phyloP scores from a whole-genome alignment of 2,888 invertebrate species.

The Brachyopa scutellaris region DNA sequence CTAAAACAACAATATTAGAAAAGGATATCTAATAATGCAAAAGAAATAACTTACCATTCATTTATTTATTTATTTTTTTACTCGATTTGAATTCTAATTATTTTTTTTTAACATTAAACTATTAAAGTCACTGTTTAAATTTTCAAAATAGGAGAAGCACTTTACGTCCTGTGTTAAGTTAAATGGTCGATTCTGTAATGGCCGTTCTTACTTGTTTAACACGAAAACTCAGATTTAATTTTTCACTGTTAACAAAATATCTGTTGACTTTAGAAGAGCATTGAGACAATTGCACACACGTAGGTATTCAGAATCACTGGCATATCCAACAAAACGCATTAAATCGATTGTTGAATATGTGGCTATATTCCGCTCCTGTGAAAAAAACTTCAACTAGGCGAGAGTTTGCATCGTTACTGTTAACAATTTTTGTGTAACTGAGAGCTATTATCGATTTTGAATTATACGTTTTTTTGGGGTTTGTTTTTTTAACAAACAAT shows the following conservation, averaged over 20 bases:
- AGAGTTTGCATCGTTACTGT: neutral
- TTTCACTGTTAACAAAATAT: too few relatives aligned
- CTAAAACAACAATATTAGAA: too few relatives aligned
- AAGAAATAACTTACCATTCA: neutral
- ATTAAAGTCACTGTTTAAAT: slow-evolving; percentile 1
- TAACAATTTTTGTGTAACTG: neutral
- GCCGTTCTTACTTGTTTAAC: neutral
- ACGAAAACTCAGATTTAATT: too few relatives aligned
- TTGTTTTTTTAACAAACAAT: neutral
- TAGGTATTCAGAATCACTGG: slow-evolving; percentile 23
- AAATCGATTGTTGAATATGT: slow-evolving; percentile 62
- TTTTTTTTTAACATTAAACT: too few relatives aligned
- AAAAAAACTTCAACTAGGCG: neutral
- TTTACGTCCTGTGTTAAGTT: neutral
- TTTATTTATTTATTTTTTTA: too few relatives aligned
- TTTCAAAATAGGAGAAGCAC: neutral
- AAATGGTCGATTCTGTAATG: slow-evolving; percentile 3
- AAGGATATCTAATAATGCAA: too few relatives aligned
- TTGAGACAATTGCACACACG: slow-evolving; percentile 21
- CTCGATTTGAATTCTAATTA: too few relatives aligned
- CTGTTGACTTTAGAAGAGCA: slow-evolving; percentile 30
- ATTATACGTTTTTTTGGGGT: too few relatives aligned
- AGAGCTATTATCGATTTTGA: neutral
- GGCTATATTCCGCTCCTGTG: neutral
- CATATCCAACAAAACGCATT: slow-evolving; percentile 37